Base-by-base conservation (phyloP, 1,140 invertebrate genomes). In the Thaumetopoea pityocampa region DNA sequence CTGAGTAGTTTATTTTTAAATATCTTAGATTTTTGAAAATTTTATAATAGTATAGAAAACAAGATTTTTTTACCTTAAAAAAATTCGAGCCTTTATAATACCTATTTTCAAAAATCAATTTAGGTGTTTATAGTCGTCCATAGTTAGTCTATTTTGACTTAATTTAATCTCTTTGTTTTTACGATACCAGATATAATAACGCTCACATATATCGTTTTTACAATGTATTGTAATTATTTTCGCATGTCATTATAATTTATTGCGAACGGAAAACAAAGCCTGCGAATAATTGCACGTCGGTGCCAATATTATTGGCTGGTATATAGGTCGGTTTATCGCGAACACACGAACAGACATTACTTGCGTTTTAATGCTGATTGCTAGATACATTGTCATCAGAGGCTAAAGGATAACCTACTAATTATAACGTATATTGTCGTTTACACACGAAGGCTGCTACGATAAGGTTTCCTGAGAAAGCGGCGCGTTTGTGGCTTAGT, bases 161-260 rank as follows among this genome's bases (percentile, higher is more conserved):
- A n/a, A n/a, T n/a, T 4, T 23, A 10, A n/a, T 8, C 4, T 22
- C 33, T 23, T 9, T 15, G 12, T 23, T 15, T 20, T 7, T 1
- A 2, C 6, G 12, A 20, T 35, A 20, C 33, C 19, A 23, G 33
- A 35, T 34, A 22, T 7, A 5, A 23, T n/a, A 34, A 34, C 23
- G 10, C 9, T 30, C 18, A 41, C 37, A 41, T 19, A 30, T 41
- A 41, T 41, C 37, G 32, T 30, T 41, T n/a, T n/a, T n/a, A n/a
- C n/a, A n/a, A n/a, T n/a, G n/a, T n/a, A n/a, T n/a, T n/a, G n/a
- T n/a, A n/a, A n/a, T n/a, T n/a, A n/a, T n/a, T n/a, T n/a, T n/a
- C n/a, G n/a, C n/a, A n/a, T n/a, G n/a, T 30, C 37, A 41, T 41
- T 32, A 29, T 41, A 41, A 41, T 41, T 41, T 41, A 41, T 41